phyloP scores from a whole-genome alignment of 2,797 vertebrate genomes.

The Bucorvus abyssinicus region DNA sequence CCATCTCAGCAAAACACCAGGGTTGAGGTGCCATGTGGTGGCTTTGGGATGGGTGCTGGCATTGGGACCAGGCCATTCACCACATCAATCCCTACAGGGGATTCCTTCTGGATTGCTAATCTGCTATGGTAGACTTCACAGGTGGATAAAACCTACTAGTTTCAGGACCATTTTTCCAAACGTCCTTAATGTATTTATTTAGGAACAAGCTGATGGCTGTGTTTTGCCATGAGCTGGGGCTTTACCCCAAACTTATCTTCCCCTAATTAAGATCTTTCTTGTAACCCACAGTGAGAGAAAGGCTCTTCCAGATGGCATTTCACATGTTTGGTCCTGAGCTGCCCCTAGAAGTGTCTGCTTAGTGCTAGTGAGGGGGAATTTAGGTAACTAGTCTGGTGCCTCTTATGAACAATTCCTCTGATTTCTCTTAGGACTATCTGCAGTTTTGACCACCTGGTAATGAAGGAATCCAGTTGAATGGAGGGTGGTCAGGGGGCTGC shows the following conservation, averaged over 20 bases:
- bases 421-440: not conserved
- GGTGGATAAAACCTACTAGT: not conserved
- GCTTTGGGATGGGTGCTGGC: not conserved
- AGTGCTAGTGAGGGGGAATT: not conserved
- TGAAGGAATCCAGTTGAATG: not conserved
- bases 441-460: not conserved
- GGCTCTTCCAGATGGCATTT: not conserved
- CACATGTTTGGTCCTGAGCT: rapidly evolving
- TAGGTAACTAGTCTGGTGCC: not conserved
- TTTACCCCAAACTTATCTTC: not conserved
- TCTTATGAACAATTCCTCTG: not conserved
- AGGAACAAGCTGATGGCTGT: not conserved
- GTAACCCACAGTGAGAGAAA: not conserved
- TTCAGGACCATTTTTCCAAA: not conserved
- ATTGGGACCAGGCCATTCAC: rapidly evolving
- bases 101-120: not conserved
- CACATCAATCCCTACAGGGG: not conserved
- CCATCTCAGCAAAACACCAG: not conserved
- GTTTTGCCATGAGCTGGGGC: not conserved
- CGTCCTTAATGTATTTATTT: not conserved
- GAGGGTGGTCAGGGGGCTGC: not conserved
- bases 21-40: rapidly evolving
- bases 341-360: not conserved
- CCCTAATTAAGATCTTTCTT: not conserved
- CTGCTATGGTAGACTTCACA: not conserved